Evolutionary conservation across 2,888 invertebrate genomes (phyloP).

Genomic region (Drosophila mulleri): DNA sequence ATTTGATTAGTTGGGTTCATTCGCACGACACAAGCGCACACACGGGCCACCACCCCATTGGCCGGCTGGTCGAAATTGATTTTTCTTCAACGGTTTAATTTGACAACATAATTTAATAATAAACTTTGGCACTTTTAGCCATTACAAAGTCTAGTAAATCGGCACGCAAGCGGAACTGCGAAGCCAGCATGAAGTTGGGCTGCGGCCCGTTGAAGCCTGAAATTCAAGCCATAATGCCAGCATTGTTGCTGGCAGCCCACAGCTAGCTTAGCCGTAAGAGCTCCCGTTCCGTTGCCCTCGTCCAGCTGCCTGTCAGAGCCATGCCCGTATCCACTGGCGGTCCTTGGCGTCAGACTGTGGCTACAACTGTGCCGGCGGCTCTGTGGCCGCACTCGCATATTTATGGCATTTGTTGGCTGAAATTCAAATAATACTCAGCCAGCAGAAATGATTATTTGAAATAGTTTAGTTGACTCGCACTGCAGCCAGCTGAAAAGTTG

Average conservation of each 20-base stretch:
- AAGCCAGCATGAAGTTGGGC: conserved; percentile 34
- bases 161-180: conserved; percentile 45
- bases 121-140: conserved; percentile 77
- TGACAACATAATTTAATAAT: conserved; percentile 75
- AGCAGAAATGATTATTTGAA: neutral
- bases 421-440: conserved; percentile 43
- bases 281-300: neutral
- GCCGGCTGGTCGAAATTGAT: conserved; percentile 60
- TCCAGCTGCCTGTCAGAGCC: conserved; percentile 62
- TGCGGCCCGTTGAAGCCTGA: conserved; percentile 65
- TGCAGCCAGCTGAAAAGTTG: neutral
- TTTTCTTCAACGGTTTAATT: conserved; percentile 71
- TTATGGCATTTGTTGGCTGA: conserved; percentile 56
- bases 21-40: conserved; percentile 51
- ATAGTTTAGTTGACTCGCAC: conserved; percentile 3
- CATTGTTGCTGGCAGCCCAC: conserved; percentile 50
- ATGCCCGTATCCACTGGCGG: conserved; percentile 33
- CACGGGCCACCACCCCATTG: conserved; percentile 22
- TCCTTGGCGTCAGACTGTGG: conserved; percentile 38
- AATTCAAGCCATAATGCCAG: conserved; percentile 74
- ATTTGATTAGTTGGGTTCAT: conserved; percentile 77
- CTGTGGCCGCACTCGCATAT: conserved; percentile 38
- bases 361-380: conserved; percentile 13
- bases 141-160: conserved; percentile 42
- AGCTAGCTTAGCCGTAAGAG: conserved; percentile 11